phyloP scores from a whole-genome alignment of 2,888 invertebrate species.

The Abrostola tripartita region DNA sequence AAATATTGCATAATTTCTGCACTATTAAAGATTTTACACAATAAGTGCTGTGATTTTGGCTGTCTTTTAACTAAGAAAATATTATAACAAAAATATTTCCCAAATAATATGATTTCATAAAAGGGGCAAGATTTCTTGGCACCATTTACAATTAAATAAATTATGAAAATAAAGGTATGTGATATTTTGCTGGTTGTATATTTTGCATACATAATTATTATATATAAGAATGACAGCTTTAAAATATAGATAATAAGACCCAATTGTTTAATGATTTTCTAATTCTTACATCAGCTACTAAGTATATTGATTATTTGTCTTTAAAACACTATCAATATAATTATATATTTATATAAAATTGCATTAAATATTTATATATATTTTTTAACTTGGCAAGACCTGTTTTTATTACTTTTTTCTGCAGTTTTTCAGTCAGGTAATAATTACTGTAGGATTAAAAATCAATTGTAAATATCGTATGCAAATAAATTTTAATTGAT shows the following conservation, averaged over 20 bases:
- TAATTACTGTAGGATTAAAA: slow-evolving; percentile 32
- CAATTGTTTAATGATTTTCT: slow-evolving; percentile 45
- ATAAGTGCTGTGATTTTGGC: slow-evolving; percentile 57
- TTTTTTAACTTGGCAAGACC: slow-evolving; percentile 2
- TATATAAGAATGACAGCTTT: slow-evolving; percentile 70
- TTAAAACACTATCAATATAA: slow-evolving; percentile 1
- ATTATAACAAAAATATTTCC: slow-evolving; percentile 32
- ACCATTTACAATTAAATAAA: slow-evolving; percentile 46
- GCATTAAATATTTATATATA: neutral
- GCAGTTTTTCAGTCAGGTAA: slow-evolving; percentile 14
- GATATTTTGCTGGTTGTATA: slow-evolving; percentile 83
- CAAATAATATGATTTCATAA: slow-evolving; percentile 21
- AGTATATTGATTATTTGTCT: neutral
- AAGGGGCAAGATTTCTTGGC: slow-evolving; percentile 40
- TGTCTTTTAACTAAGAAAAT: slow-evolving; percentile 46
- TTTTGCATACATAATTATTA: slow-evolving; percentile 73
- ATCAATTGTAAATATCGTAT: slow-evolving; percentile 61
- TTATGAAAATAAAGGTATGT: slow-evolving; percentile 65
- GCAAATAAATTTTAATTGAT: slow-evolving; percentile 67
- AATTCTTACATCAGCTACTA: slow-evolving; percentile 28
- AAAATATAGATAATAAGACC: slow-evolving; percentile 72
- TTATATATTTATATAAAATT: neutral
- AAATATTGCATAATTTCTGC: slow-evolving; percentile 51
- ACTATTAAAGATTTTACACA: slow-evolving; percentile 53
- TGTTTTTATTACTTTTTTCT: slow-evolving; percentile 3